Evolutionary conservation across 2,888 invertebrate species (phyloP), one percentile per base, ranked within the genome.

Genomic region (Athetis lepigone): DNA sequence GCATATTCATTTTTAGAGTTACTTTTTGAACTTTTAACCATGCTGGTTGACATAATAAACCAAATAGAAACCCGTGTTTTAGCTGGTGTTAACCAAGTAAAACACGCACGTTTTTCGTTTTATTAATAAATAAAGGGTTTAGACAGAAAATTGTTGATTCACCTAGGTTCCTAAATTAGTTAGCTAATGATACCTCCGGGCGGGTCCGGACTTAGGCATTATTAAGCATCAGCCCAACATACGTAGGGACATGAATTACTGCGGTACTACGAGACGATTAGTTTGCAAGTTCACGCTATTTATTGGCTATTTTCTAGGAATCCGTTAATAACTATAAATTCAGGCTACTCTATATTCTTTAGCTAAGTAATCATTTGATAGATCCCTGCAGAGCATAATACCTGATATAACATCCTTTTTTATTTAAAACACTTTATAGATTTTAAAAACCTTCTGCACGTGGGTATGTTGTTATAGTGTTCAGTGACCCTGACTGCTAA

Each of bases 121-220:
- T 7, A n/a, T n/a, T n/a, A 52, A 49, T 62, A 49, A 46, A 63
- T 55, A 62, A 74, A 73, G 27, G 16, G 23, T 27, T 62, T 39
- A n/a, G n/a, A 18, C 55, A 18, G 33, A 50, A 69, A 74, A 40
- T 62, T 51, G 42, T 50, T 58, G 69, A 63, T 63, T 62, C 63
- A 18, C 39, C 55, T 60, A 67, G 73, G 55, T 73, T 39, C 54
- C 63, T 69, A 69, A 69, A 72, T 72, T 73, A 67, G 55, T 67
- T 51, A 47, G 54, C 23, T 68, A 74, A 68, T 71, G 56, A 62
- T 51, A 45, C 52, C 74, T 51, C 37, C 21, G 71, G 58, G 40
- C 59, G 33, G 61, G 57, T 57, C 50, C 69, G 47, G 59, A 40
- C 67, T 72, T 42, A 50, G 62, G 49, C 63, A 63, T 74, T 72